phyloP scores from a whole-genome alignment of 2,797 vertebrate species.

The Momotus momota region DNA sequence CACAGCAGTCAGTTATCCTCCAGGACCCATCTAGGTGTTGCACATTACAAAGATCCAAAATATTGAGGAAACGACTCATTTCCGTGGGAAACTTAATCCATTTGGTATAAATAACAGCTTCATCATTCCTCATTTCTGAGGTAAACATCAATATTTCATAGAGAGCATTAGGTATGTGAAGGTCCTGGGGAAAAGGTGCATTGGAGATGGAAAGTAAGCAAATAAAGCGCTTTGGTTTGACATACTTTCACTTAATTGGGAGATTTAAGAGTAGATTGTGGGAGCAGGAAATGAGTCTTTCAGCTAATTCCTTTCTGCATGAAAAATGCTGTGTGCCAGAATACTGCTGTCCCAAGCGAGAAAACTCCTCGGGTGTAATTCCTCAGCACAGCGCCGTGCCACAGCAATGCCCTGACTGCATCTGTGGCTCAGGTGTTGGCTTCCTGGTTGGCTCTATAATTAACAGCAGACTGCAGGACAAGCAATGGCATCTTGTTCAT shows the following conservation, averaged over 20 bases:
- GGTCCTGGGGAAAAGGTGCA: not conserved
- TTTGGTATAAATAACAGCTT: not conserved
- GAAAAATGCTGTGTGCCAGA: not conserved
- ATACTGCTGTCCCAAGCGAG: not conserved
- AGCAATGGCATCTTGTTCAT: not conserved
- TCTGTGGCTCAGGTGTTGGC: not conserved
- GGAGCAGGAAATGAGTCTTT: not conserved
- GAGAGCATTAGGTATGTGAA: not conserved
- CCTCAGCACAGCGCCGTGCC: not conserved
- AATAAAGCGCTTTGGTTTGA: not conserved
- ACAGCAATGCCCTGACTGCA: accelerated
- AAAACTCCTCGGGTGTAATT: not conserved
- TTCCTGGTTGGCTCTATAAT: not conserved
- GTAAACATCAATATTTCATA: not conserved
- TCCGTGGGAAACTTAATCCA: not conserved
- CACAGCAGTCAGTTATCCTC: slow-evolving; percentile 15
- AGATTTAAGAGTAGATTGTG: not conserved
- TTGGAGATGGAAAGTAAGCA: not conserved
- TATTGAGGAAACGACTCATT: not conserved
- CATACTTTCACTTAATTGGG: not conserved
- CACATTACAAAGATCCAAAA: not conserved
- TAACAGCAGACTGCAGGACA: not conserved
- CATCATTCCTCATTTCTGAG: not conserved
- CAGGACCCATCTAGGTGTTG: not conserved
- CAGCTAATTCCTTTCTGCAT: not conserved